Base-by-base conservation (phyloP, 2,113 vertebrate genomes). In the Tychaedon coryphoeus region DNA sequence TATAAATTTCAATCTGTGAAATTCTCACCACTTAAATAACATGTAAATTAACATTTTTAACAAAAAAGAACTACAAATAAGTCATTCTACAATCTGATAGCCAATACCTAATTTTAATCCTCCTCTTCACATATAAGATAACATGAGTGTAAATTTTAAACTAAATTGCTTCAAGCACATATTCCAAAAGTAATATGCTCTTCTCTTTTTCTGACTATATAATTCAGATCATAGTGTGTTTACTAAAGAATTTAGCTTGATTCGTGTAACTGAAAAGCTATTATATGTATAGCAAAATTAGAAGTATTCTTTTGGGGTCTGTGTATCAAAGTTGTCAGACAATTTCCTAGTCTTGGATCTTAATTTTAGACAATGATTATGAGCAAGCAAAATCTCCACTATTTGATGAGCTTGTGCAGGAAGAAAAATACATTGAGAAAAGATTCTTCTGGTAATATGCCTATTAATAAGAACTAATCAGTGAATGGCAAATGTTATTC, bases 11-110 rank as follows among this genome's bases (percentile, higher is more conserved):
- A 69, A 26, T 87, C 23, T 29, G 22, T 79, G 45, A 65, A 77
- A 72, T 92, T 86, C 34, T 28, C 62, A 47, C 33, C 8, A 64
- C 90, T 83, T 72, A 82, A 93, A 90, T 93, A 90, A 92, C 84
- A 64, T 50, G 60, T n/a, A 71, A 77, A 89, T 76, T 88, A 73
- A 56, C 36, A 51, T 88, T 80, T 90, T 85, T 71, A 80, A 66
- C 38, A 75, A 43, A 38, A 72, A 80, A 53, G 7, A 77, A 66
- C 42, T 58, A 86, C 24, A 87, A 90, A 89, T 47, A 56, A 83
- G 38, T 69, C 61, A 81, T 88, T 92, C 60, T 33, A 61, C 56
- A 79, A 50, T 45, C 28, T 80, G 33, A 48, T 16, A 93, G 42
- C 18, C 17, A 84, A 88, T 34, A 57, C 2, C 14, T 31, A 56